Base-by-base conservation (phyloP, 1,140 invertebrate species). In the Druon quercuslanigerum region DNA sequence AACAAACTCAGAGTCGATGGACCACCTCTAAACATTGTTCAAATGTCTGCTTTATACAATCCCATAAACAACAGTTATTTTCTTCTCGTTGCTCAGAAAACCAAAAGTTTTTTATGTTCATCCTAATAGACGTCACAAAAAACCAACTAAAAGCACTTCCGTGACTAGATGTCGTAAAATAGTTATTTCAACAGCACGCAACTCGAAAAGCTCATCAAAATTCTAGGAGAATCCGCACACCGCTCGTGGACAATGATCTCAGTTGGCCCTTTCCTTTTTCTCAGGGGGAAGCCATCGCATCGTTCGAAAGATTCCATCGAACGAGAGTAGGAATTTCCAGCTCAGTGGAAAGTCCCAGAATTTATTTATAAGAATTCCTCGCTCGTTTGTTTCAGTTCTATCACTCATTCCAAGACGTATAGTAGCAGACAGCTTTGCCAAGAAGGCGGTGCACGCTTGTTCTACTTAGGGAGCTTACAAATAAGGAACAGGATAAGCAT, bases 361-460 rank as follows among this genome's bases (percentile, higher is more conserved):
- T 84, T 85, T 82, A 84, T 79, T 85, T 85, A 83, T 83, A 51
- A 75, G 50, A 83, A 82, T 81, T 70, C 54, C 54, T 16, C 33
- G 7, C 20, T 71, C 80, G 56, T 83, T 83, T 76, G 79, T 79
- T 75, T 84, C 19, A 50, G 12, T 19, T 50, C 56, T 74, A 14
- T 50, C 13, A n/a, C 2, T 9, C 9, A 17, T 46, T 46, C 9
- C 9, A 46, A 5, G 25, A 33, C 25, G 25, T 33, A 33, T 33
- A 33, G 25, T 33, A 33, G 25, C 25, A 33, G 25, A 33, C 25
- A 33, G 25, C 5, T 33, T 5, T 33, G 25, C 25, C 25, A 33
- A 33, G 25, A 33, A 33, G 25, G 25, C 25, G 25, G 2, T 33
- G 25, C 25, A 33, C 40, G 40, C 40, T 46, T 46, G 11, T 56